Conservation (phyloP, 2,113 vertebrate genomes). For the Ahaetulla prasina region DNA sequence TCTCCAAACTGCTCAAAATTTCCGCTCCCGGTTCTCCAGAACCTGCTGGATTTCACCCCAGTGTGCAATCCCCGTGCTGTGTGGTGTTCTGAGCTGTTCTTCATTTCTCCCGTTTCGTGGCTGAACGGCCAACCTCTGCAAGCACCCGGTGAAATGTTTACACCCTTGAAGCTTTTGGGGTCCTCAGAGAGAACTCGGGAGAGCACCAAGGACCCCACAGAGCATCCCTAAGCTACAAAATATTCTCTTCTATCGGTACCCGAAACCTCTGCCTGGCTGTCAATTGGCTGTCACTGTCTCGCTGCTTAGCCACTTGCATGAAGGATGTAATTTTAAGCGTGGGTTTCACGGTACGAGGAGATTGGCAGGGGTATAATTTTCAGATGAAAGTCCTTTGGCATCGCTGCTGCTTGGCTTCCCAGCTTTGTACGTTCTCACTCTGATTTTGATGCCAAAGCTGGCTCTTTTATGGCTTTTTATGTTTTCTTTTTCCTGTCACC, state of each 20-base stretch:
- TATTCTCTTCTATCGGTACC: not conserved
- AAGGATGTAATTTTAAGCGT: conserved; percentile 1
- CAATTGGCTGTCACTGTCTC: conserved; percentile 8
- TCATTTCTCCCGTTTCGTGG: not conserved
- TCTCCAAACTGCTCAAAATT: too few relatives aligned
- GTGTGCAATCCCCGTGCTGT: not conserved
- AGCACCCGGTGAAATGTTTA: conserved; percentile 1
- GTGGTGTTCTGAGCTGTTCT: not conserved
- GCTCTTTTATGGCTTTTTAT: not conserved
- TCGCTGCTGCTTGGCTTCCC: not conserved
- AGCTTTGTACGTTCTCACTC: not conserved
- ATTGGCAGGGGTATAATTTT: conserved; percentile 9
- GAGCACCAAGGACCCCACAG: not conserved
- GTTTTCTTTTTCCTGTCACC: not conserved
- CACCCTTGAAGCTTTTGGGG: not conserved
- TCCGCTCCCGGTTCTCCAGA: too few relatives aligned
- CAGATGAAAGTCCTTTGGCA: not conserved
- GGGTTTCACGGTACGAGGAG: not conserved
- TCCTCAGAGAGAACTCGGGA: not conserved
- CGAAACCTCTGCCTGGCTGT: not conserved
- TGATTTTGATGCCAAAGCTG: not conserved
- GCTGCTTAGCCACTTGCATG: not conserved
- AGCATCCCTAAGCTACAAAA: not conserved
- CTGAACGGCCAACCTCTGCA: not conserved
- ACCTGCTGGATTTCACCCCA: too few relatives aligned